These are phyloP conservation scores for Aphelenchoides fujianensis DNA, from an alignment of 1,140 invertebrate genomes.

Conservation along the genomic window DNA sequence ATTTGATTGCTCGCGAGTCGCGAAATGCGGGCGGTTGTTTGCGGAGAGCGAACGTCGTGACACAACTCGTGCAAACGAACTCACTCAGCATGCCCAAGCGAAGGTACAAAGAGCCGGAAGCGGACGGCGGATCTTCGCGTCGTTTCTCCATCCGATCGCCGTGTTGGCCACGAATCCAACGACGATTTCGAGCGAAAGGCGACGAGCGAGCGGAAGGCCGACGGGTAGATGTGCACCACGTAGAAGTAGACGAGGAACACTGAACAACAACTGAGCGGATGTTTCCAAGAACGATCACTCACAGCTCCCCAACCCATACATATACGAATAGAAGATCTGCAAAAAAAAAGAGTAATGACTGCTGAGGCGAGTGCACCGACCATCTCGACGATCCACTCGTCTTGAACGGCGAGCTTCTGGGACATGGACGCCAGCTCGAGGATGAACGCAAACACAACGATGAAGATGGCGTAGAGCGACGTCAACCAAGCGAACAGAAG, in stretches of 20 bases:
- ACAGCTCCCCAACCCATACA: slow-evolving; percentile 54
- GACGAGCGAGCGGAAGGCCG: neutral
- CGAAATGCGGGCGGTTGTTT: too few species aligned
- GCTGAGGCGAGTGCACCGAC: slow-evolving; percentile 31
- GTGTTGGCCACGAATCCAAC: slow-evolving; percentile 13
- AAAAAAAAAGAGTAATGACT: slow-evolving; percentile 22
- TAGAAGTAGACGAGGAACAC: slow-evolving; percentile 59
- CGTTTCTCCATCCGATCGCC: slow-evolving; percentile 1
- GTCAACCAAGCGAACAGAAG: slow-evolving; percentile 57
- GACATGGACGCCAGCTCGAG: slow-evolving; percentile 47
- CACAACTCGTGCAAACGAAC: too few species aligned
- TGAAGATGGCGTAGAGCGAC: slow-evolving; percentile 53
- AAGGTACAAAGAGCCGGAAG: slow-evolving; percentile 55
- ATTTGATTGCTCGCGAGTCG: neutral
- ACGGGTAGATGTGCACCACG: slow-evolving; percentile 57
- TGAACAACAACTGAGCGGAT: neutral
- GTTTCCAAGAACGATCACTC: neutral
- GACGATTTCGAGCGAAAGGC: neutral
- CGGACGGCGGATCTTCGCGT: slow-evolving; percentile 21
- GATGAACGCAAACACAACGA: slow-evolving; percentile 59
- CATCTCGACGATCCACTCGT: slow-evolving; percentile 57
- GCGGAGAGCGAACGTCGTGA: too few species aligned
- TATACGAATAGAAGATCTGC: slow-evolving; percentile 58
- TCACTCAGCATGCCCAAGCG: slow-evolving; percentile 57
- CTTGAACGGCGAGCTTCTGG: slow-evolving; percentile 56